These are phyloP conservation scores for Hypercompe scribonia DNA, from an alignment of 2,888 invertebrate genomes.

Conservation along the genomic window DNA sequence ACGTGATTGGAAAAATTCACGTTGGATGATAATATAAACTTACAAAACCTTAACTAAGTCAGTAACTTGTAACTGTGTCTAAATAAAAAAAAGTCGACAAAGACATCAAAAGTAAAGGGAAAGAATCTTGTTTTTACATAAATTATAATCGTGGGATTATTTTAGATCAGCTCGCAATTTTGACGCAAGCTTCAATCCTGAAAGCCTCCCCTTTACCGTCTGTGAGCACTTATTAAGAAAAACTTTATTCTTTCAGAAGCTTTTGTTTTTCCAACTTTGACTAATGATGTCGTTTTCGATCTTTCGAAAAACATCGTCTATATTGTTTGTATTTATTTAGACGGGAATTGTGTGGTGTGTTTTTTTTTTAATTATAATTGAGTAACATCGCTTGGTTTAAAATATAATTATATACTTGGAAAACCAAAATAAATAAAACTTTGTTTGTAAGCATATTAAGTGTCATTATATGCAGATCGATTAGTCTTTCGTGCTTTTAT, in stretches of 20 bases:
- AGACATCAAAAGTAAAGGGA: conserved; percentile 19
- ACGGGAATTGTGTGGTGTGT: background rate
- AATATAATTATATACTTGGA: too few relatives aligned
- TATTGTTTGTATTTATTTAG: background rate
- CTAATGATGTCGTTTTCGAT: conserved; percentile 24
- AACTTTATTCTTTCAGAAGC: conserved; percentile 28
- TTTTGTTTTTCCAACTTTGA: conserved; percentile 26
- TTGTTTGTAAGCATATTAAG: background rate
- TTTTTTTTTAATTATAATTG: background rate
- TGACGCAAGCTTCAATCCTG: conserved; percentile 44
- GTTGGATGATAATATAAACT: conserved; percentile 35
- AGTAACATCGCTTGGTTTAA: background rate
- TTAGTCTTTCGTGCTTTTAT: too few relatives aligned
- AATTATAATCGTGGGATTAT: conserved; percentile 48
- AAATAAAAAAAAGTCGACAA: conserved; percentile 24
- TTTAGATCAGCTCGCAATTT: conserved; percentile 50
- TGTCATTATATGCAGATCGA: background rate
- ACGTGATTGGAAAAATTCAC: too few relatives aligned
- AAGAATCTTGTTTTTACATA: conserved; percentile 46
- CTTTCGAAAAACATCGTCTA: conserved; percentile 9
- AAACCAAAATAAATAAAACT: background rate
- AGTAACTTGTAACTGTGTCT: conserved; percentile 19
- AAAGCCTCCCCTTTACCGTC: conserved; percentile 34
- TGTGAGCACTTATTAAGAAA: conserved; percentile 31
- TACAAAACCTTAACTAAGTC: conserved; percentile 17